Base-by-base conservation (phyloP, 2,113 vertebrate species). In the Hymenochirus boettgeri region DNA sequence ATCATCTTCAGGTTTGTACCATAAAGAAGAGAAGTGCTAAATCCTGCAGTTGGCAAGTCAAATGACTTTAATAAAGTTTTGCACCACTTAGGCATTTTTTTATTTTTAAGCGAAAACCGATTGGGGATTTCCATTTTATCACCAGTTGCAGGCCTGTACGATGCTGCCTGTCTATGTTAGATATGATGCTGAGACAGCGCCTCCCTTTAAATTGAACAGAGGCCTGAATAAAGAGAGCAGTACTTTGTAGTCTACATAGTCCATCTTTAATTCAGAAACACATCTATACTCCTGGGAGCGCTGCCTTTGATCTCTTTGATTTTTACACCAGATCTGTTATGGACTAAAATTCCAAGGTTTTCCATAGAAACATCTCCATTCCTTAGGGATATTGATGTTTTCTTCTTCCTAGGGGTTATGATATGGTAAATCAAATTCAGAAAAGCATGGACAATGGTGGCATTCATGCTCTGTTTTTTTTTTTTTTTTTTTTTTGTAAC, bases 311-410 rank as follows among this genome's bases (percentile, higher is more conserved):
- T 96, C 90, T 87, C 86, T 92, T 92, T 93, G 82, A 88, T 82
- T 90, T 77, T 85, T 83, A 82, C 81, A 80, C 82, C 83, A 86
- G 90, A 91, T 95, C 91, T 91, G 89, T 90, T 93, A 88, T 89
- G 89, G 86, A 86, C 90, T 89, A 92, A 93, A 93, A 94, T 94
- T 94, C 95, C 91, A 94, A 83, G 80, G 84, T 97, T 95, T 96
- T 85, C 94, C 93, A 97, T 96, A 98, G 93, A 98, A 99, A 97
- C 94, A 90, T 88, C 89, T 90, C 89, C 89, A 91, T 95, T 93
- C 87, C 92, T 84, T 85, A 74, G 82, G 92, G 90, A 99, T 96
- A 97, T 97, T 98, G 92, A 98, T 97, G 95, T 94, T 94, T 95
- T 96, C 93, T 92, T 93, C 94, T 81, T 93, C 89, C 89, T 92